phyloP scores from a whole-genome alignment of 2,113 vertebrate genomes.

The Castor canadensis region DNA sequence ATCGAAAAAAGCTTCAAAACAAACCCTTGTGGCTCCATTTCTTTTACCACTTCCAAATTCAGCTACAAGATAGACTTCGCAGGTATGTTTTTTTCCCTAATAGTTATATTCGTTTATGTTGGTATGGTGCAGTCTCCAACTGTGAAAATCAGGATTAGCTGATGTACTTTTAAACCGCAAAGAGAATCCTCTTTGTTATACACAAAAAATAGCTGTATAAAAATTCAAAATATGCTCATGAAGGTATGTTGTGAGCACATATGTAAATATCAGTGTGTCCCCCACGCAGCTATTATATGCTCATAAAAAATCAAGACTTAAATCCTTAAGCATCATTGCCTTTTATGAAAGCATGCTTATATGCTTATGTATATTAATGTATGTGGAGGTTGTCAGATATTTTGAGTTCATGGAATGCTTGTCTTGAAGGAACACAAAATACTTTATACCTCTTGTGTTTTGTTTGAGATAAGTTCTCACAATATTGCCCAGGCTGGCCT shows the following conservation, averaged over 20 bases:
- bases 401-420: not conserved
- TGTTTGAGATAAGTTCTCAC: not conserved
- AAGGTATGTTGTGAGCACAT: too few relatives aligned
- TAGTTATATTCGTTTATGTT: conserved; percentile 46
- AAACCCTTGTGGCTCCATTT: conserved; percentile 91
- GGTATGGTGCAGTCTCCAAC: not conserved
- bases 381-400: not conserved
- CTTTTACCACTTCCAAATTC: conserved; percentile 96
- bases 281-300: too few relatives aligned
- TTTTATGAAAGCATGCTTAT: conserved; percentile 16
- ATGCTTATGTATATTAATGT: not conserved
- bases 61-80: conserved; percentile 95
- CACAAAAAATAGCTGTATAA: conserved; percentile 5
- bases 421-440: not conserved
- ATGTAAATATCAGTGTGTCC: too few relatives aligned
- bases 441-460: not conserved
- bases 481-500: too few relatives aligned
- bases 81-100: conserved; percentile 84
- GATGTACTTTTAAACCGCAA: not conserved
- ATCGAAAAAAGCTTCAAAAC: conserved; percentile 94
- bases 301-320: not conserved
- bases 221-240: too few relatives aligned
- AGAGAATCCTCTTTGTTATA: conserved; percentile 17
- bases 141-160: conserved; percentile 45
- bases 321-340: not conserved